These are phyloP conservation scores for Apodemia mormo DNA, from an alignment of 2,888 invertebrate genomes.

Conservation along the genomic window DNA sequence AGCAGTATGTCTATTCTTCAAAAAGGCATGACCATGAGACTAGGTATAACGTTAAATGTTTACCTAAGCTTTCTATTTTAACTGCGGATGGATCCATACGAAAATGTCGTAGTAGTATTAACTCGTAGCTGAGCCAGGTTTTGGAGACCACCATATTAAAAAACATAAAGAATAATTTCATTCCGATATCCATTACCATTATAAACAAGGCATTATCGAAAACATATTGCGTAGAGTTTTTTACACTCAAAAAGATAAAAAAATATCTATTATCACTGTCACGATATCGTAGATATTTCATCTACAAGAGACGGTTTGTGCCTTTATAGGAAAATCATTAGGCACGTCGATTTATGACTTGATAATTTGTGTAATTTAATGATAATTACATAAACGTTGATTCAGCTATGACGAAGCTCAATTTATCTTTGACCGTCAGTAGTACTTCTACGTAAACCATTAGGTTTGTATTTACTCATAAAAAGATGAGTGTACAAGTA, in stretches of 20 bases:
- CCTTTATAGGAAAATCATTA: constrained; percentile 2
- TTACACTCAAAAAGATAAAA: background rate
- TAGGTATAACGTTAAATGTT: too few species aligned
- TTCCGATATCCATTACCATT: too few species aligned
- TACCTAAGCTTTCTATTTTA: too few species aligned
- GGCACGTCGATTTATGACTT: constrained; percentile 19
- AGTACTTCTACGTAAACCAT: constrained; percentile 37
- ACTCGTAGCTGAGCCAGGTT: too few species aligned
- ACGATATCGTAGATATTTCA: background rate
- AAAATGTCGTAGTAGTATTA: too few species aligned
- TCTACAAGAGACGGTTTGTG: background rate
- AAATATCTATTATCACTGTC: background rate
- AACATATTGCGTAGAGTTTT: background rate
- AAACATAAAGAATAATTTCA: too few species aligned
- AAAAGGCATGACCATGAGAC: too few species aligned
- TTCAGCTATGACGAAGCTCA: constrained; percentile 50
- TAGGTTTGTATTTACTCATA: constrained; percentile 34
- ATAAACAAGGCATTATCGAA: background rate
- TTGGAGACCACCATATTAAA: too few species aligned
- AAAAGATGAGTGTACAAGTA: constrained; percentile 32
- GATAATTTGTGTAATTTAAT: constrained; percentile 40
- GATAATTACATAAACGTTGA: constrained; percentile 48
- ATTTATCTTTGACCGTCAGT: constrained; percentile 48
- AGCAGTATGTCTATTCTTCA: too few species aligned
- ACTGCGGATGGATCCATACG: too few species aligned